These are phyloP conservation scores for Cheilosia impressa DNA, from an alignment of 2,888 invertebrate species.

Conservation along the genomic window DNA sequence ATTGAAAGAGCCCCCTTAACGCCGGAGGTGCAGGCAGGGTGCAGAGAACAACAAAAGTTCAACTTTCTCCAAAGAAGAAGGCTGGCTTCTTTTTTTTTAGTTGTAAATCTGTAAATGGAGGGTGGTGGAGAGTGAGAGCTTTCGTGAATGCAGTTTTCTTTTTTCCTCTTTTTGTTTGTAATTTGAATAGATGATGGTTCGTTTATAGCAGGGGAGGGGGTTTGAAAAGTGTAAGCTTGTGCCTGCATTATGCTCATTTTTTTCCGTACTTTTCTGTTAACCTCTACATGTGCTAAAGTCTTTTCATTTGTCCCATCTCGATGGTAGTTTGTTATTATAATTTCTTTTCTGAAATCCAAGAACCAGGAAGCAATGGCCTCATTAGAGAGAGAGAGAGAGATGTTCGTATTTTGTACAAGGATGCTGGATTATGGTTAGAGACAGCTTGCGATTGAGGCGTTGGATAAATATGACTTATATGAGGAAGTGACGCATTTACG, in stretches of 20 bases:
- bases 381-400: slow-evolving; percentile 28
- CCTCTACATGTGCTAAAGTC: slow-evolving; percentile 67
- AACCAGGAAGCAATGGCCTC: slow-evolving; percentile 64
- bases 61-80: slow-evolving; percentile 46
- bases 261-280: slow-evolving; percentile 40
- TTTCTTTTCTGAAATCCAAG: slow-evolving; percentile 17
- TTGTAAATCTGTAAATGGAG: slow-evolving; percentile 35
- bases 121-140: slow-evolving; percentile 39
- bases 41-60: slow-evolving; percentile 63
- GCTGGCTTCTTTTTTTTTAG: neutral
- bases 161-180: slow-evolving; percentile 12
- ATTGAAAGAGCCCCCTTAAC: slow-evolving; percentile 27
- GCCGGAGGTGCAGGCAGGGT: slow-evolving; percentile 18
- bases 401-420: slow-evolving; percentile 2
- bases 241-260: slow-evolving; percentile 41
- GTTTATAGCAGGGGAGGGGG: slow-evolving; percentile 24
- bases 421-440: slow-evolving; percentile 24
- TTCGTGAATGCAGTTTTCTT: slow-evolving; percentile 47
- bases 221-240: slow-evolving; percentile 7
- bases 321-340: slow-evolving; percentile 61
- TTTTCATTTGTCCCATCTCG: slow-evolving; percentile 67
- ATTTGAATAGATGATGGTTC: slow-evolving; percentile 60
- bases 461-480: slow-evolving; percentile 12
- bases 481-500: neutral
- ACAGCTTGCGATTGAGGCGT: slow-evolving; percentile 12